These are phyloP conservation scores for Papilio xuthus DNA, from an alignment of 1,140 invertebrate species.

Conservation along the genomic window DNA sequence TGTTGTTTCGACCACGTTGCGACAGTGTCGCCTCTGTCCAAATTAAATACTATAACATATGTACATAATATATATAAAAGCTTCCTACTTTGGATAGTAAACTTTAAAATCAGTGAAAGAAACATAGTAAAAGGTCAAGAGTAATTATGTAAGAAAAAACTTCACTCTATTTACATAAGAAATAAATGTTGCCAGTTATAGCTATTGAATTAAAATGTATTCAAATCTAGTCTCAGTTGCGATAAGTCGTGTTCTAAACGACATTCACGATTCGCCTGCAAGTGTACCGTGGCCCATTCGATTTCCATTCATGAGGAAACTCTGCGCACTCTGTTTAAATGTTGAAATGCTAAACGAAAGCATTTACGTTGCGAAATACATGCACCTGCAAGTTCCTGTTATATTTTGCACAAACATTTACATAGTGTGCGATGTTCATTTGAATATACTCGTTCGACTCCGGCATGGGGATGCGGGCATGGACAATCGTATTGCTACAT, in stretches of 20 bases:
- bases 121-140: too few species aligned
- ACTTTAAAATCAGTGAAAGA: background rate
- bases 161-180: too few species aligned
- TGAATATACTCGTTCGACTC: conserved; percentile 5
- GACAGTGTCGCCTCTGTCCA: conserved; percentile 19
- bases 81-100: background rate
- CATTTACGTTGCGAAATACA: conserved; percentile 25
- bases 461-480: background rate
- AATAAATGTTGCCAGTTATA: background rate
- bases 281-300: background rate
- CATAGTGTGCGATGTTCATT: conserved; percentile 23
- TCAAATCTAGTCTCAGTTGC: background rate
- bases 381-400: conserved; percentile 34
- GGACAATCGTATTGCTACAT: background rate
- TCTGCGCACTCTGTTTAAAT: conserved; percentile 32
- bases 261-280: conserved; percentile 21
- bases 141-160: too few species aligned
- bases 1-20: background rate
- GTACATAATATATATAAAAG: background rate
- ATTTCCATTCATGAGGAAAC: conserved; percentile 36
- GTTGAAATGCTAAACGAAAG: conserved; percentile 31
- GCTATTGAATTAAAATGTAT: conserved; percentile 9
- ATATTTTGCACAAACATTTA: conserved; percentile 31
- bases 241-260: conserved; percentile 8
- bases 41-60: conserved; percentile 31